phyloP scores from a whole-genome alignment of 2,888 invertebrate species.

The Luperina testacea region DNA sequence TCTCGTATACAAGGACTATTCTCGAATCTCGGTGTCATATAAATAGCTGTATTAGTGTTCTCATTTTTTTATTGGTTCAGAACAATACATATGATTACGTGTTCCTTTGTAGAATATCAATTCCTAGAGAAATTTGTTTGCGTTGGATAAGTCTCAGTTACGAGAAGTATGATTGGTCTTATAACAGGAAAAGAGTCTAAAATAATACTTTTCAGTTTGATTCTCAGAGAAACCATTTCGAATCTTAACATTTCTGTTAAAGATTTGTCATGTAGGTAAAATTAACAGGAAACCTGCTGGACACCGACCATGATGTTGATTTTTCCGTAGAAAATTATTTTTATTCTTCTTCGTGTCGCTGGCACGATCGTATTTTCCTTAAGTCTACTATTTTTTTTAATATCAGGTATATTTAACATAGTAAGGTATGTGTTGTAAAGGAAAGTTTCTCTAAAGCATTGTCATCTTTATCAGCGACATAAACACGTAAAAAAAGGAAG shows the following conservation, averaged over 20 bases:
- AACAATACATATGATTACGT: conserved; percentile 11
- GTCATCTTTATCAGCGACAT: too few relatives aligned
- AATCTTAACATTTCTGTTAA: neutral
- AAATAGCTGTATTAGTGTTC: conserved; percentile 27
- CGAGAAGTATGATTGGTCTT: conserved; percentile 10
- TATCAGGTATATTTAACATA: neutral
- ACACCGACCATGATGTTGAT: neutral
- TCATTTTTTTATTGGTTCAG: conserved; percentile 15
- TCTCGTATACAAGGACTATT: conserved; percentile 61
- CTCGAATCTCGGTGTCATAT: conserved; percentile 48
- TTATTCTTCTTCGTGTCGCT: neutral
- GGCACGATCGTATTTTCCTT: neutral
- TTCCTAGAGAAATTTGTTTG: neutral
- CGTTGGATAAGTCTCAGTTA: neutral
- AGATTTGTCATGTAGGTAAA: neutral
- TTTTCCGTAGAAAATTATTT: neutral
- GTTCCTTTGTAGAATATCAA: conserved; percentile 13
- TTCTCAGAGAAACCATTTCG: neutral
- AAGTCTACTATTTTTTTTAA: neutral
- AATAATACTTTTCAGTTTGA: neutral
- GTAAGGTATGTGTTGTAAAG: too few relatives aligned
- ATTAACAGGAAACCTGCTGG: neutral
- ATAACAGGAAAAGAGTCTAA: conserved; percentile 14
- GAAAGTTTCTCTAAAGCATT: neutral
- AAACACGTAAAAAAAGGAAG: neutral